Evolutionary conservation across 30 jellyfish, hydroid and myxozoan genomes (phyloP).

Genomic region (Cassiopea andromeda): DNA sequence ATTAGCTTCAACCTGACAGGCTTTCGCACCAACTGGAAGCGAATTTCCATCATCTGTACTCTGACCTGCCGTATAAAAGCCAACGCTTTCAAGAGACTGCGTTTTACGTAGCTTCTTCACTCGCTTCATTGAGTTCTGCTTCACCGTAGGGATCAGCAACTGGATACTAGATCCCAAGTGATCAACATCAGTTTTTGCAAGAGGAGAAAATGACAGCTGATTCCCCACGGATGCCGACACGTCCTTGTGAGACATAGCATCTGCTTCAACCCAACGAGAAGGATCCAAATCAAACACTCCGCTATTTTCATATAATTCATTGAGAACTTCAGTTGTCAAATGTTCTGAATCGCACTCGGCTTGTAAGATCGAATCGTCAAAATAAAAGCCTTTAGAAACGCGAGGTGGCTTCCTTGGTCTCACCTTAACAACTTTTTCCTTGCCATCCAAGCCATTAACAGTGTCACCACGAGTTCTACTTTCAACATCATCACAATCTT

Average conservation of each 20-base stretch:
- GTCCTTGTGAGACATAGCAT: not conserved
- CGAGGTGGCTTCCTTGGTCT: conserved; percentile 57
- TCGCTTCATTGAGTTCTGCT: conserved; percentile 32
- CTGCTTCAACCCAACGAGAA: conserved; percentile 29
- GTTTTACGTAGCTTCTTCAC: conserved; percentile 47
- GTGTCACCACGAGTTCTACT: not conserved
- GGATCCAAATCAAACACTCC: conserved; percentile 48
- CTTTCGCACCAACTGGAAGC: not conserved
- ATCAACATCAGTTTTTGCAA: not conserved
- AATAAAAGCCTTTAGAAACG: not conserved
- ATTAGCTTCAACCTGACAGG: not conserved
- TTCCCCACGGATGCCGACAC: not conserved
- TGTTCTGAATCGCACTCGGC: not conserved
- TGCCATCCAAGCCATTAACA: not conserved
- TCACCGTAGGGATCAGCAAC: not conserved
- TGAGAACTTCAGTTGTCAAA: not conserved
- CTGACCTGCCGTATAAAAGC: not conserved
- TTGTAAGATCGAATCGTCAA: conserved; percentile 9
- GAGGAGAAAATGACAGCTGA: not conserved
- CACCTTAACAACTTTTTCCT: not conserved
- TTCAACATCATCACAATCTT: not conserved
- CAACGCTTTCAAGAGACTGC: conserved; percentile 54
- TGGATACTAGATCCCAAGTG: not conserved
- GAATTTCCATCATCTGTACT: not conserved
- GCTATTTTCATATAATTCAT: conserved; percentile 8